Base-by-base conservation (phyloP, 2,797 vertebrate species). In the Muraenolepis orangiensis region DNA sequence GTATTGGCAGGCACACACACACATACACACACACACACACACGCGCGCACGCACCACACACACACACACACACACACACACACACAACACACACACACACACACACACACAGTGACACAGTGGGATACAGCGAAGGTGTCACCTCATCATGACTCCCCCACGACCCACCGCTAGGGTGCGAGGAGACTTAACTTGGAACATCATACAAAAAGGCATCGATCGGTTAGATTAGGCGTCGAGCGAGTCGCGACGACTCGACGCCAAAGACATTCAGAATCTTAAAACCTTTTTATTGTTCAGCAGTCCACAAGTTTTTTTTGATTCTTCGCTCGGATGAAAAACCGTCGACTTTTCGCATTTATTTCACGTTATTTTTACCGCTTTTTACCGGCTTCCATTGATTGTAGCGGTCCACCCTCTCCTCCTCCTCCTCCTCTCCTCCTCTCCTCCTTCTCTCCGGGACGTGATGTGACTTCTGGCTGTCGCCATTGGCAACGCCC, bases 401-500 rank as follows among this genome's bases (percentile, higher is more conserved):
- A 18, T 18, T 18, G n/a, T n/a, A n/a, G n/a, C n/a, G n/a, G n/a
- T 46, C 42, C 16, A 3, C 11, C 16, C 42, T 20, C 42, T 34
- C 3, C 3, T 34, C 32, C 32, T 34, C 51, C 16, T 16, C 20
- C 42, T 46, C 42, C 16, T 18, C 11, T 46, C 6, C 42, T 5
- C 16, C 42, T 20, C 42, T 34, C 3, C 3, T 34, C 32, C 32
- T 34, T 20, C 16, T 16, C 20, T 23, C 51, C 20, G 23, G 23
- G 8, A 74, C 23, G 80, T n/a, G n/a, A n/a, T 84, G 83, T 72
- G 87, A 86, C 86, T 88, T 81, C 79, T 85, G 82, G 83, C 84
- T 80, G 80, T 88, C 83, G 75, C 85, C 81, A 68, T 77, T 85
- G 84, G 86, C 85, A 87, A 82, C 75, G 26, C 38, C 42, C 51